Evolutionary conservation across 1,140 invertebrate species (phyloP).

Genomic region (Drosophila pandora): DNA sequence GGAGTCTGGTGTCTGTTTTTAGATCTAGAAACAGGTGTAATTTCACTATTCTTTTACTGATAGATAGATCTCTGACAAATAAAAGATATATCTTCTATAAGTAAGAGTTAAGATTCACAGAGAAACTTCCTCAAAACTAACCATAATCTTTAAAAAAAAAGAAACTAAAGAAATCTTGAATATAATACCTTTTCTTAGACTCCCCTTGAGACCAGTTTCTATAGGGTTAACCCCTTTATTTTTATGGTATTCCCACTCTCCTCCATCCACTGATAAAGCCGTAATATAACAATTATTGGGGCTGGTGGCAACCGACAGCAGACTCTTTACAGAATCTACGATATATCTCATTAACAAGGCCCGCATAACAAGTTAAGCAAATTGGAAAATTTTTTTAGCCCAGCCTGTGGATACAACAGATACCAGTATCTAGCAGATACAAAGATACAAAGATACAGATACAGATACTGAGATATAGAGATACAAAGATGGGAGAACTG

Average conservation of each 20-base stretch:
- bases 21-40: too few relatives aligned
- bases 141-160: too few relatives aligned
- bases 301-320: neutral
- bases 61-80: too few relatives aligned
- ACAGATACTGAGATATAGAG: slow-evolving; percentile 6
- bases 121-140: too few relatives aligned
- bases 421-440: neutral
- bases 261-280: slow-evolving; percentile 27
- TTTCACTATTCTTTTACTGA: too few relatives aligned
- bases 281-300: slow-evolving; percentile 31
- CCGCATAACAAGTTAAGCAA: slow-evolving; percentile 68
- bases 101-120: too few relatives aligned
- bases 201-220: too few relatives aligned
- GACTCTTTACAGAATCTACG: slow-evolving; percentile 23
- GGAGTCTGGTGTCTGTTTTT: slow-evolving; percentile 1
- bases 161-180: too few relatives aligned
- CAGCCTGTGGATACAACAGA: slow-evolving; percentile 8
- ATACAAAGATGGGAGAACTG: slow-evolving; percentile 13
- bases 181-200: too few relatives aligned
- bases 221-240: neutral
- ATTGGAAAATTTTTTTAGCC: slow-evolving; percentile 73
- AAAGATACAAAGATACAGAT: slow-evolving; percentile 4
- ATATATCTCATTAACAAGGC: slow-evolving; percentile 64
- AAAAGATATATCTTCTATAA: too few relatives aligned
- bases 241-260: neutral